A percentile compares a stretch with the other conserved stretches of the same genome.
These are phyloP conservation scores for Cecropterus lyciades DNA, from an alignment of 1,140 invertebrate species.

Conservation along the genomic window DNA sequence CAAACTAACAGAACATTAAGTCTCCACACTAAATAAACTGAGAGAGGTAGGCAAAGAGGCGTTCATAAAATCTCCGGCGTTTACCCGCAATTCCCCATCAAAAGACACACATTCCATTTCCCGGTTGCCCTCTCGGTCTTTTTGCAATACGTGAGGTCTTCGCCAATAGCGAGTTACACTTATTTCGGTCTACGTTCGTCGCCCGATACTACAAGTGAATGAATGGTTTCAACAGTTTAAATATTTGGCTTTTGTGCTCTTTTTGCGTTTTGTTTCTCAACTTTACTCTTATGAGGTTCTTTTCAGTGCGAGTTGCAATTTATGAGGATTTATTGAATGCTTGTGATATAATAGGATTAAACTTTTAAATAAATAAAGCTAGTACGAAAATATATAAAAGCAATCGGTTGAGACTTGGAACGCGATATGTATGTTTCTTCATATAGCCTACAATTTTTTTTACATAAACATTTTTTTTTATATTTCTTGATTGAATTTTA, in stretches of 20 bases:
- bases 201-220: conserved; percentile 30
- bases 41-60: conserved; percentile 16
- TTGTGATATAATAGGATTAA: no score
- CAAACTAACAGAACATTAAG: no score
- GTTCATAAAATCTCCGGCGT: conserved; percentile 32
- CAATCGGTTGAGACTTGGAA: no score
- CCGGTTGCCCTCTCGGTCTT: conserved; percentile 19
- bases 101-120: conserved; percentile 37
- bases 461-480: no score
- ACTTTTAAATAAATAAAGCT: no score
- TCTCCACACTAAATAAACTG: no score
- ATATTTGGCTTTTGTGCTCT: neutral
- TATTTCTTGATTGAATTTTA: no score
- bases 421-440: no score
- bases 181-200: conserved; percentile 34
- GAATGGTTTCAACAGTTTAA: conserved; percentile 21
- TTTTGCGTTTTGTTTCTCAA: neutral
- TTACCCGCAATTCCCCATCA: conserved; percentile 39
- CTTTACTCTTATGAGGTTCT: neutral
- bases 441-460: no score
- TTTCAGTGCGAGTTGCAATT: neutral
- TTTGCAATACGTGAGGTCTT: conserved; percentile 34
- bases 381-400: no score
- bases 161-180: conserved; percentile 30
- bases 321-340: neutral